Evolutionary conservation across 2,797 vertebrate genomes (phyloP).

Genomic region (Bovichtus diacanthus): DNA sequence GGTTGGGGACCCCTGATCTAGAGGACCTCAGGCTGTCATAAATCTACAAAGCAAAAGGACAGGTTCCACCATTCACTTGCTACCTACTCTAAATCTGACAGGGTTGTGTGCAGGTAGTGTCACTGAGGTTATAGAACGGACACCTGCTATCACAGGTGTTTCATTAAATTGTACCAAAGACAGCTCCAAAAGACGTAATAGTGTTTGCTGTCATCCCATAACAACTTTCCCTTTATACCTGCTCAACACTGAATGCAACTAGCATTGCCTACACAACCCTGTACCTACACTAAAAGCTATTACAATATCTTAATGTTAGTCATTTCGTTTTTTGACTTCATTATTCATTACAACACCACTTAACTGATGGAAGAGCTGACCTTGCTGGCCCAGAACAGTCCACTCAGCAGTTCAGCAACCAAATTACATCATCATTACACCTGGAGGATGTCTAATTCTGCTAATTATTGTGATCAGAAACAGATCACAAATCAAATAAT

Average conservation of each 20-base stretch:
- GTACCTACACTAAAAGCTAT: not conserved
- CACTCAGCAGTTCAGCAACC: conserved; percentile 36
- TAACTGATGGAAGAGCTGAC: conserved; percentile 13
- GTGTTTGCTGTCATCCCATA: conserved; percentile 24
- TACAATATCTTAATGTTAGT: not conserved
- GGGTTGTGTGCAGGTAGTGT: conserved; percentile 17
- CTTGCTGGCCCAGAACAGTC: not conserved
- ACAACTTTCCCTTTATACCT: not conserved
- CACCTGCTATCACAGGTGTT: conserved; percentile 46
- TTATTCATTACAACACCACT: conserved; percentile 3
- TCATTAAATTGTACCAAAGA: conserved; percentile 42
- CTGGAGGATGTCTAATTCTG: conserved; percentile 10
- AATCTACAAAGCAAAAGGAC: conserved; percentile 16
- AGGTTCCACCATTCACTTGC: conserved; percentile 9
- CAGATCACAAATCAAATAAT: conserved; percentile 32
- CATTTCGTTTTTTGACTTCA: conserved; percentile 6
- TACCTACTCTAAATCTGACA: conserved; percentile 26
- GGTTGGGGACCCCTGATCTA: no score
- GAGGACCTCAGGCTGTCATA: conserved; percentile 16
- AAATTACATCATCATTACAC: conserved; percentile 23
- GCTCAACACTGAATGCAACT: conserved; percentile 5
- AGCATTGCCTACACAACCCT: not conserved
- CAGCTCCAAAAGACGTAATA: conserved; percentile 25
- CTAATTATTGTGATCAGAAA: conserved; percentile 23
- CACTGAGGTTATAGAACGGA: conserved; percentile 35